These are phyloP conservation scores for Brachypalpus laphriformis DNA, from an alignment of 2,888 invertebrate genomes.

Conservation along the genomic window DNA sequence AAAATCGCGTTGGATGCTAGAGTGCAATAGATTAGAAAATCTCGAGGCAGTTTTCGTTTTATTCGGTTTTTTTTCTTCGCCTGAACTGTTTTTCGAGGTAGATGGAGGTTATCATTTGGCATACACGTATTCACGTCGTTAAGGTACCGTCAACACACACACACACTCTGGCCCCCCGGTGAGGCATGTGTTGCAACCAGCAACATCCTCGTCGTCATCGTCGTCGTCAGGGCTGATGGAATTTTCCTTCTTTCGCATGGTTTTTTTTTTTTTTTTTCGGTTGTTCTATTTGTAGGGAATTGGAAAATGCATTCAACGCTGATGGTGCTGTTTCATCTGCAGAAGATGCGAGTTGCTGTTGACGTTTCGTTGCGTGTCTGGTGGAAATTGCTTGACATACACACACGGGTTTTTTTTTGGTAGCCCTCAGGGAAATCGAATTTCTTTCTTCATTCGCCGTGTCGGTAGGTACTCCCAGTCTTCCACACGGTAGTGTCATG, in stretches of 20 bases:
- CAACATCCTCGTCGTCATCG: neutral
- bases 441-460: constrained; percentile 1
- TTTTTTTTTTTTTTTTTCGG: constrained; percentile 1
- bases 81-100: neutral
- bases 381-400: constrained; percentile 43
- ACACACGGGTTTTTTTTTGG: constrained; percentile 3
- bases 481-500: constrained; percentile 32
- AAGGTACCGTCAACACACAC: constrained; percentile 37
- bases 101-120: constrained; percentile 30
- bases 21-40: constrained; percentile 68
- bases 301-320: constrained; percentile 45
- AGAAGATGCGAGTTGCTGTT: constrained; percentile 37
- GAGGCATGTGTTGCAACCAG: constrained; percentile 47
- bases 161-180: constrained; percentile 13
- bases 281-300: constrained; percentile 59
- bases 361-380: constrained; percentile 62
- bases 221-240: constrained; percentile 46
- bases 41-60: constrained; percentile 55
- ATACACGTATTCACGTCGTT: constrained; percentile 51
- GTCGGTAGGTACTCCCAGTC: neutral
- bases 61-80: neutral
- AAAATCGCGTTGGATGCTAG: constrained; percentile 45
- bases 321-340: constrained; percentile 15
- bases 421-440: constrained; percentile 56
- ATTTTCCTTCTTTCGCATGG: constrained; percentile 29